Percentiles rank a stretch among this genome's conserved stretches.
These are phyloP conservation scores for Trissonchulus latispiculum DNA, from an alignment of 2,888 invertebrate species.

Conservation along the genomic window DNA sequence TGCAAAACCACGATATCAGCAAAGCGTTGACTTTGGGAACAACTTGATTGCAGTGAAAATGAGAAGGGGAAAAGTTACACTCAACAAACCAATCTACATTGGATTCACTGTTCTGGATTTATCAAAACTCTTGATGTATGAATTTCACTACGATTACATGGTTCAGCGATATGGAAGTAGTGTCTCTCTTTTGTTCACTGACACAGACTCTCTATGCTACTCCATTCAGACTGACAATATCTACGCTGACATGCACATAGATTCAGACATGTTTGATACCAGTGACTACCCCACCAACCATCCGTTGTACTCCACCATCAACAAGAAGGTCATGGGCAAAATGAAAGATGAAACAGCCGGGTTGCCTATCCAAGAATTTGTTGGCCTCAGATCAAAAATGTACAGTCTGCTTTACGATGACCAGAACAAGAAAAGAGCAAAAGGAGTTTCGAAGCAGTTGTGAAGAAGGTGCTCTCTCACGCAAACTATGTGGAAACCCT, in stretches of 20 bases:
- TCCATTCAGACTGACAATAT: conserved; percentile 4
- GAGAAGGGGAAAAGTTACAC: background rate
- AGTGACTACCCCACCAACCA: background rate
- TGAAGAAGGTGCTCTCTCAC: background rate
- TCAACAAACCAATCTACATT: conserved; percentile 3
- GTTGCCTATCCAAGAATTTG: background rate
- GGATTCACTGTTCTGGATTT: conserved; percentile 7
- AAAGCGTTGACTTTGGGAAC: background rate
- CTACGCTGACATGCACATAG: background rate
- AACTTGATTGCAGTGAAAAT: conserved; percentile 4
- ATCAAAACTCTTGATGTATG: conserved; percentile 8
- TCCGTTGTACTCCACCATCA: background rate
- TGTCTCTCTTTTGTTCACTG: background rate
- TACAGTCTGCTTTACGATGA: background rate
- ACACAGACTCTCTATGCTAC: conserved; percentile 11
- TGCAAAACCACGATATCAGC: background rate
- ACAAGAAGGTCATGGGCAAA: conserved; percentile 4
- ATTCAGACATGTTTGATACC: background rate
- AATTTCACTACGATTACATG: background rate
- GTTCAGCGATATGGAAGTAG: background rate
- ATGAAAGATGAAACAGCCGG: conserved; percentile 4
- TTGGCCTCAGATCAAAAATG: background rate
- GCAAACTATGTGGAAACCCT: background rate
- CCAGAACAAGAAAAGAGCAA: conserved; percentile 9
- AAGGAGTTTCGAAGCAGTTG: conserved; percentile 1